Evolutionary conservation across 2,888 invertebrate genomes (phyloP).

Genomic region (Yponomeuta cagnagella): DNA sequence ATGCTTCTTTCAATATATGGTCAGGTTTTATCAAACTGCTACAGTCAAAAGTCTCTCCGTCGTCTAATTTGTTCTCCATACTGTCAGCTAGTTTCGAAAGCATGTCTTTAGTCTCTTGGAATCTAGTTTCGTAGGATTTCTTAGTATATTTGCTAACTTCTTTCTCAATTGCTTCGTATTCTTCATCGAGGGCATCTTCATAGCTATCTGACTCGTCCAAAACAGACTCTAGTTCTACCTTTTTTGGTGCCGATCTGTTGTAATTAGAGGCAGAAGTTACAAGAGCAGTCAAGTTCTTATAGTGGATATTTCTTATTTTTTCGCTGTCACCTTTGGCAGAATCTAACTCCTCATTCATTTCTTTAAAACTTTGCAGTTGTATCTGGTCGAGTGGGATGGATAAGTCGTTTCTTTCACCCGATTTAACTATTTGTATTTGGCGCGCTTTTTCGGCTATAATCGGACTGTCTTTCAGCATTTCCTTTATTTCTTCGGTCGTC

Average conservation of each 20-base stretch:
- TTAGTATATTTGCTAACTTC: constrained; percentile 34
- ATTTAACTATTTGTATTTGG: constrained; percentile 56
- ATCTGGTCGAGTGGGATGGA: constrained; percentile 51
- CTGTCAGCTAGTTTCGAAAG: constrained; percentile 52
- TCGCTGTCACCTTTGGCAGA: constrained; percentile 41
- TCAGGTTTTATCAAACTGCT: constrained; percentile 29
- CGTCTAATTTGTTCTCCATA: constrained; percentile 37
- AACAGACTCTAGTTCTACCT: neutral
- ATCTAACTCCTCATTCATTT: constrained; percentile 48
- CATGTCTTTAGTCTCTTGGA: constrained; percentile 62
- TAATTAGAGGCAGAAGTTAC: constrained; percentile 43
- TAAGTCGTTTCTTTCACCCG: constrained; percentile 35
- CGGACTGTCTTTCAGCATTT: constrained; percentile 49
- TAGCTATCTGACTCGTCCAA: neutral
- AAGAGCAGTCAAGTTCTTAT: constrained; percentile 53
- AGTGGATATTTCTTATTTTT: constrained; percentile 48
- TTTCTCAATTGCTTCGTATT: constrained; percentile 20
- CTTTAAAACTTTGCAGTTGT: constrained; percentile 38
- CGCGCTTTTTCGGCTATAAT: constrained; percentile 57
- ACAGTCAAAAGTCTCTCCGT: constrained; percentile 22
- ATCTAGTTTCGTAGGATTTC: constrained; percentile 62
- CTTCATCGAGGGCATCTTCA: constrained; percentile 8
- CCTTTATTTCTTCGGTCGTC: constrained; percentile 45
- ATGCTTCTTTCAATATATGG: constrained; percentile 50
- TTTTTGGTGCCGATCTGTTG: constrained; percentile 18